phyloP scores from a whole-genome alignment of 2,797 vertebrate genomes.

The Bovichtus variegatus region DNA sequence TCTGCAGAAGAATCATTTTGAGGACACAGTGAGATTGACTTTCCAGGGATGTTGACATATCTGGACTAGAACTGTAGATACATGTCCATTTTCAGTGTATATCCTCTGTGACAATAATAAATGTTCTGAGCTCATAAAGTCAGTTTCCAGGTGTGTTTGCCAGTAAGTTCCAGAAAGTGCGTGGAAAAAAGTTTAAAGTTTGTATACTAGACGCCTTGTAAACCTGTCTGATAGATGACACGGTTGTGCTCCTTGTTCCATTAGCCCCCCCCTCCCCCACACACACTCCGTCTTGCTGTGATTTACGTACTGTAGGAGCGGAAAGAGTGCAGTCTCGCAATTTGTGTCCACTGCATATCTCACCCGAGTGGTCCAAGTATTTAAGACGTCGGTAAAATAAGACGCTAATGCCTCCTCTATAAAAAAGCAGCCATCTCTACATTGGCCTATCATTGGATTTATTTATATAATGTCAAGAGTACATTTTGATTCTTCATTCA shows the following conservation, averaged over 20 bases:
- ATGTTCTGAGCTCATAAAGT: constrained; percentile 33
- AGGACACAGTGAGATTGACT: constrained; percentile 5
- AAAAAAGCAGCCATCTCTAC: constrained; percentile 2
- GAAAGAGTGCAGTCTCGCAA: constrained; percentile 64
- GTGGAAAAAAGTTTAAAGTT: constrained; percentile 50
- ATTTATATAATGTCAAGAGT: neutral
- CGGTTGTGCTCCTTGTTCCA: constrained; percentile 52
- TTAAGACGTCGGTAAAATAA: constrained; percentile 45
- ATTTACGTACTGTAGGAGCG: constrained; percentile 56
- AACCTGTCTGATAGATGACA: constrained; percentile 56
- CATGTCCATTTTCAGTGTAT: constrained; percentile 26
- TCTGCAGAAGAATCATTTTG: neutral
- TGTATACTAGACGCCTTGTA: constrained; percentile 60
- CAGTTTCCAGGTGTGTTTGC: constrained; percentile 54
- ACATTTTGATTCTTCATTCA: neutral
- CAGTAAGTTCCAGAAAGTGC: constrained; percentile 46
- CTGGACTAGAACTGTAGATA: constrained; percentile 11
- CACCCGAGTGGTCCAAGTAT: constrained; percentile 40
- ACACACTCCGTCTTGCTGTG: constrained; percentile 42
- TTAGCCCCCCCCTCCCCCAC: constrained; percentile 47
- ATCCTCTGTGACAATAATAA: constrained; percentile 29
- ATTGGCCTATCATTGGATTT: neutral
- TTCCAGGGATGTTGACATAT: constrained; percentile 17
- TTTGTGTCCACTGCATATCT: constrained; percentile 57
- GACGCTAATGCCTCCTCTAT: constrained; percentile 20